Percentiles rank a stretch among this genome's conserved stretches.
Conservation (phyloP, 2,888 invertebrate genomes). For the Drosophila villosipedis region DNA sequence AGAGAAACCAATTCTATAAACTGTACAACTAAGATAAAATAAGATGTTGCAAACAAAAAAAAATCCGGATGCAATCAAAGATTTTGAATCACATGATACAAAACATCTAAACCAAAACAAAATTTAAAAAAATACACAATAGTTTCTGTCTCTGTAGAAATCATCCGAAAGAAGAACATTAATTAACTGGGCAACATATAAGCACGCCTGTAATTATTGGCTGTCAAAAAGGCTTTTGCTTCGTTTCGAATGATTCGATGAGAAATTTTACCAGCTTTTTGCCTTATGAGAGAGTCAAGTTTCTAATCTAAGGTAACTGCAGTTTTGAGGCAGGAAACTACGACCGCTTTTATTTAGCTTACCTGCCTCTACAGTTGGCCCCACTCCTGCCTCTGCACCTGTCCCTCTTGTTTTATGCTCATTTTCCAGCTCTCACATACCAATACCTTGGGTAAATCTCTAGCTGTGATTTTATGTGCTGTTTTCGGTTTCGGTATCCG, state of each 20-base stretch:
- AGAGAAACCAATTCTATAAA: not conserved
- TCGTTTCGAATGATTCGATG: conserved; percentile 10
- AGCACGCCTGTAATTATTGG: conserved; percentile 24
- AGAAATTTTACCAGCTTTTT: conserved; percentile 2
- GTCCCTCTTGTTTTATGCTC: conserved; percentile 12
- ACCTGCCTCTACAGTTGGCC: not conserved
- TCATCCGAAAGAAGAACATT: not conserved
- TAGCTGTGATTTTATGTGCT: conserved; percentile 77
- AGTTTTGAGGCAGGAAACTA: conserved; percentile 18
- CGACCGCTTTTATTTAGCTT: conserved; percentile 14
- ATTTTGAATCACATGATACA: not conserved
- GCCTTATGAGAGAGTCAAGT: not conserved
- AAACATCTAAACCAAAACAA: no score
- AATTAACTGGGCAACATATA: not conserved
- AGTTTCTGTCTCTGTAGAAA: not conserved
- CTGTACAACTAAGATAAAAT: not conserved
- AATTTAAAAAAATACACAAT: not conserved
- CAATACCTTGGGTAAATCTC: conserved; percentile 66
- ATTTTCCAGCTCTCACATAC: conserved; percentile 9
- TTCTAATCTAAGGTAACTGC: conserved; percentile 4
- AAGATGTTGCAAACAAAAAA: not conserved
- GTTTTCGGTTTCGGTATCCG: conserved; percentile 78
- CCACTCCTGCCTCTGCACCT: not conserved
- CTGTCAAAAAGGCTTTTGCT: conserved; percentile 18
- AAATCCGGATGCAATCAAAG: not conserved